Base-by-base conservation (phyloP, 2,113 vertebrate species). In the Perca schrenkii region DNA sequence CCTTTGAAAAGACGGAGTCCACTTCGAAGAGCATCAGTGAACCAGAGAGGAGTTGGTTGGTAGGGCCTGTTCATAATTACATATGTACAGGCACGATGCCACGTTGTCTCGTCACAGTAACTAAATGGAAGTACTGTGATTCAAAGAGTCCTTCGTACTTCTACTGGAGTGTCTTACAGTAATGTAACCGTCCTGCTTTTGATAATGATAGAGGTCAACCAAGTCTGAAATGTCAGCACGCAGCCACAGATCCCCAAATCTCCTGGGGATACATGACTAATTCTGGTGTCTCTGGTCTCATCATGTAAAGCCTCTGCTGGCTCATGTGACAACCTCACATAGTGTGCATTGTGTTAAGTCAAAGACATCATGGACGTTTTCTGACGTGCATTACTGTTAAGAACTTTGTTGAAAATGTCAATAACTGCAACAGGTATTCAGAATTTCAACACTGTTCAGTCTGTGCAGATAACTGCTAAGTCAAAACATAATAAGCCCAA, bases 201-300 rank as follows among this genome's bases (percentile, higher is more conserved):
- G 10, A 43, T 43, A 2, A 3, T 43, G 40, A 43, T 43, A 40
- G 40, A 43, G 40, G 40, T 43, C 40, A 43, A 11, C 40, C 2
- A 11, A 43, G 10, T 43, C 40, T 43, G 40, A 43, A 43, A 58
- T 58, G 31, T 54, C 54, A 74, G 53, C 70, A 28, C 12, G 2
- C 4, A 63, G 49, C 64, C 47, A 56, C 65, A 76, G 3, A 34
- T 54, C 14, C 56, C 6, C 11, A 75, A 49, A 50, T 77, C 46
- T 71, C 22, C 19, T 25, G 47, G 10, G 64, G 28, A 69, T 25
- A 56, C 34, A 47, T 13, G 17, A 28, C 28, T 81, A 60, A 62
- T 61, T 60, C 25, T 67, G n/a, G 53, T 66, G 16, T 21, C 43
- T 28, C 12, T 60, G 70, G 17, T 73, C 52, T 73, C 25, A 80